Percentiles rank a stretch among this genome's conserved stretches.
Evolutionary conservation across 2,797 vertebrate genomes (phyloP).

Genomic region (Cottoperca gobio): DNA sequence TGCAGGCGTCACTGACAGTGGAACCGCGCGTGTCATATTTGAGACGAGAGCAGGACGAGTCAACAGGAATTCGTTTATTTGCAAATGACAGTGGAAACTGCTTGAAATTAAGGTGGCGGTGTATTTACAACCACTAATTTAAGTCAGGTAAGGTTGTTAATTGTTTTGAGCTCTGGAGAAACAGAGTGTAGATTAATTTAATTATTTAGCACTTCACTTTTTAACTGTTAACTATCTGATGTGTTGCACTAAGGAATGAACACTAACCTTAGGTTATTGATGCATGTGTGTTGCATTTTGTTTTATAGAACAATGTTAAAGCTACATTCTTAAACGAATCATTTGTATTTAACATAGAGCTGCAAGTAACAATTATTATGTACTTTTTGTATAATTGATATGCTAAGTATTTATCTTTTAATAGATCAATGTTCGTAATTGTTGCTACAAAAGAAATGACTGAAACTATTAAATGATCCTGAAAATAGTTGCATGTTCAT

Average conservation of each 20-base stretch:
- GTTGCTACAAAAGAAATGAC: background rate
- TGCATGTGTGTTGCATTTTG: background rate
- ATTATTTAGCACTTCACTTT: background rate
- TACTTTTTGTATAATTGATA: background rate
- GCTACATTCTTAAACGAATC: background rate
- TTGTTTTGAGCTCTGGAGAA: background rate
- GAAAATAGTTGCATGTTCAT: background rate
- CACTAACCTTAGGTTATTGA: background rate
- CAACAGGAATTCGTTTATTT: background rate
- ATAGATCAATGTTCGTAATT: background rate
- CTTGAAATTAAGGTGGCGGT: too few relatives aligned
- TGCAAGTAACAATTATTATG: background rate
- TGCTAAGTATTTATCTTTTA: background rate
- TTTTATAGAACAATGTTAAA: background rate
- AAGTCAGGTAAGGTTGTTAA: background rate
- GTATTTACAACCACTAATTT: background rate
- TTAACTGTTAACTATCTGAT: background rate
- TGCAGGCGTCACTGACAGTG: slow-evolving; percentile 4
- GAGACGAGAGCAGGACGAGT: background rate
- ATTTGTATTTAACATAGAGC: background rate
- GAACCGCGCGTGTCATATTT: background rate
- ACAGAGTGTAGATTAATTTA: background rate
- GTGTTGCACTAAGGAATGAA: background rate
- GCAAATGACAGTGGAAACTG: background rate
- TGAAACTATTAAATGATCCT: background rate